These are phyloP conservation scores for Luffia ferchaultella DNA, from an alignment of 2,888 invertebrate genomes.

Conservation along the genomic window DNA sequence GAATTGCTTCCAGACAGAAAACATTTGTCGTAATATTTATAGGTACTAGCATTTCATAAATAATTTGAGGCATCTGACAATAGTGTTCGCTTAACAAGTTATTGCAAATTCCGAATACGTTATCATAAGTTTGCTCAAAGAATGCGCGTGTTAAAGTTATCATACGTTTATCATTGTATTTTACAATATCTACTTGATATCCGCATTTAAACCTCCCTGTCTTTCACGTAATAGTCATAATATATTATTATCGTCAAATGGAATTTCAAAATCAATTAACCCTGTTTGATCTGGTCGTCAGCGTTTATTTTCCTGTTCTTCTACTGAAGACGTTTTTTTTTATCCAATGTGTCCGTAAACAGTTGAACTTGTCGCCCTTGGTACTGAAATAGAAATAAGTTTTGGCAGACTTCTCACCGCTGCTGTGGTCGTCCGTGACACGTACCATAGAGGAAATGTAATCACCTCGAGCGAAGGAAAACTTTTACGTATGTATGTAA, in stretches of 20 bases:
- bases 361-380: constrained; percentile 30
- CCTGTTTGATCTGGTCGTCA: neutral
- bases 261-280: too few relatives aligned
- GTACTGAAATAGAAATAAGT: constrained; percentile 27
- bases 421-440: neutral
- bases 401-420: neutral
- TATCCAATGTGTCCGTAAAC: constrained; percentile 1
- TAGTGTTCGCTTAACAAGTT: too few relatives aligned
- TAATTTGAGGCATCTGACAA: too few relatives aligned
- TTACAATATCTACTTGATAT: neutral
- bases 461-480: too few relatives aligned
- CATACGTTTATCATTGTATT: neutral
- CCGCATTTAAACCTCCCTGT: neutral
- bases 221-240: neutral
- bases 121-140: too few relatives aligned
- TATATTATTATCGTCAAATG: neutral
- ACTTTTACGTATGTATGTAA: neutral
- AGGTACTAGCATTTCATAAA: too few relatives aligned
- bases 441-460: neutral
- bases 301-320: constrained; percentile 1
- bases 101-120: too few relatives aligned
- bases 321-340: neutral
- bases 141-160: neutral
- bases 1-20: too few relatives aligned
- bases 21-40: too few relatives aligned